These are phyloP conservation scores for Phyllotreta striolata DNA, from an alignment of 2,888 invertebrate species.

Conservation along the genomic window DNA sequence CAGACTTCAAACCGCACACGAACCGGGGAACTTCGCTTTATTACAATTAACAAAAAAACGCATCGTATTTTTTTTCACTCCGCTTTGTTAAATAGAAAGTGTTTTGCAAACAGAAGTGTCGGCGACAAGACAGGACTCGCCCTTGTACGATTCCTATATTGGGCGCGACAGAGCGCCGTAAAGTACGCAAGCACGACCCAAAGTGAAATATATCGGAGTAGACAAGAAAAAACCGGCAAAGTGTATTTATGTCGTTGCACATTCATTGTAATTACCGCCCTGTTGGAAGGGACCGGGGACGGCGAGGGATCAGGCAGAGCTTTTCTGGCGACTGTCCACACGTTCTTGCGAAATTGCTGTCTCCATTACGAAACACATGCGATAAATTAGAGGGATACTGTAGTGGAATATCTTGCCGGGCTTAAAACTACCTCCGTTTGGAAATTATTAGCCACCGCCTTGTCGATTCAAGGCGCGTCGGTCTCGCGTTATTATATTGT, in stretches of 20 bases:
- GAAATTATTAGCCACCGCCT: conserved; percentile 33
- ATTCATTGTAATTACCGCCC: conserved; percentile 56
- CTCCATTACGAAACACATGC: conserved; percentile 57
- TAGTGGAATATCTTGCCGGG: conserved; percentile 54
- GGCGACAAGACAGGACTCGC: conserved; percentile 1
- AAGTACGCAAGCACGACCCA: conserved; percentile 40
- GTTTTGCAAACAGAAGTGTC: conserved; percentile 1
- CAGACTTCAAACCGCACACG: conserved; percentile 24
- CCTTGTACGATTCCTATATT: conserved; percentile 32
- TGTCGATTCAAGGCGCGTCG: conserved; percentile 14
- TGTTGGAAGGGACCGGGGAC: background rate
- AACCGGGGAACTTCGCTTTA: conserved; percentile 16
- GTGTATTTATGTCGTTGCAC: conserved; percentile 51
- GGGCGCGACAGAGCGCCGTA: conserved; percentile 36
- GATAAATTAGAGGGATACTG: conserved; percentile 54
- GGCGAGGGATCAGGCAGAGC: conserved; percentile 47
- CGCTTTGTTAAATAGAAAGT: too few relatives aligned
- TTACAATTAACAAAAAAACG: conserved; percentile 20
- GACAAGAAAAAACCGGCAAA: conserved; percentile 38
- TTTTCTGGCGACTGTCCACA: conserved; percentile 59
- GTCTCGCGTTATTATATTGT: conserved; percentile 15
- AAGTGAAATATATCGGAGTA: conserved; percentile 43
- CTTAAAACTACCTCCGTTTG: conserved; percentile 44
- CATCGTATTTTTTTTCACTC: conserved; percentile 10
- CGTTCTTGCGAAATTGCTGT: conserved; percentile 57